These are phyloP conservation scores for Danaus melanippus DNA, from an alignment of 1,140 invertebrate genomes.

Conservation along the genomic window DNA sequence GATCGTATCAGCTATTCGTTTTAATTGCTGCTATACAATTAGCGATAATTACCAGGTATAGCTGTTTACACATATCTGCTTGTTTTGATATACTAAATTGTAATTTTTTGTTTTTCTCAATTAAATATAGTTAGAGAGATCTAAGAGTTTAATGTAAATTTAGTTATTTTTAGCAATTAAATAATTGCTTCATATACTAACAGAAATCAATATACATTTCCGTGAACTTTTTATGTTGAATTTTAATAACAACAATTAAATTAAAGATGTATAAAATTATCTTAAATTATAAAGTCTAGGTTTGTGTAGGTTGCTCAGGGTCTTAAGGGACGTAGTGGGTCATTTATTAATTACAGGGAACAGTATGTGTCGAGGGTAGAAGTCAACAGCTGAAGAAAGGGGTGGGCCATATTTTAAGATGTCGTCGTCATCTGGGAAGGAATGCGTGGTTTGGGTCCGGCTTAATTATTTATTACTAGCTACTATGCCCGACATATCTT, in stretches of 20 bases:
- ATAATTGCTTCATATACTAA: too few relatives aligned
- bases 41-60: slow-evolving; percentile 17
- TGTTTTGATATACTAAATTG: background rate
- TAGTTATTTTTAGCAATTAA: background rate
- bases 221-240: too few relatives aligned
- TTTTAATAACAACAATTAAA: too few relatives aligned
- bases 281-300: too few relatives aligned
- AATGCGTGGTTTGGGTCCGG: slow-evolving; percentile 46
- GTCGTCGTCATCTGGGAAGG: slow-evolving; percentile 59
- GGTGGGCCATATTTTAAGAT: slow-evolving; percentile 63
- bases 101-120: too few relatives aligned
- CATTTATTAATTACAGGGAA: slow-evolving; percentile 68
- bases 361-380: slow-evolving; percentile 34
- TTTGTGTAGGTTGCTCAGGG: slow-evolving; percentile 13
- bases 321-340: slow-evolving; percentile 43
- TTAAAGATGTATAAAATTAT: too few relatives aligned
- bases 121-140: too few relatives aligned
- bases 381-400: slow-evolving; percentile 61
- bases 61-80: slow-evolving; percentile 5
- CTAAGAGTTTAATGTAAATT: background rate
- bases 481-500: slow-evolving; percentile 14
- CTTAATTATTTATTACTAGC: slow-evolving; percentile 52
- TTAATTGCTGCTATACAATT: slow-evolving; percentile 32
- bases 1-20: slow-evolving; percentile 31
- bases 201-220: too few relatives aligned